Conservation (phyloP, 2,888 invertebrate genomes). For the Dromius quadrimaculatus region DNA sequence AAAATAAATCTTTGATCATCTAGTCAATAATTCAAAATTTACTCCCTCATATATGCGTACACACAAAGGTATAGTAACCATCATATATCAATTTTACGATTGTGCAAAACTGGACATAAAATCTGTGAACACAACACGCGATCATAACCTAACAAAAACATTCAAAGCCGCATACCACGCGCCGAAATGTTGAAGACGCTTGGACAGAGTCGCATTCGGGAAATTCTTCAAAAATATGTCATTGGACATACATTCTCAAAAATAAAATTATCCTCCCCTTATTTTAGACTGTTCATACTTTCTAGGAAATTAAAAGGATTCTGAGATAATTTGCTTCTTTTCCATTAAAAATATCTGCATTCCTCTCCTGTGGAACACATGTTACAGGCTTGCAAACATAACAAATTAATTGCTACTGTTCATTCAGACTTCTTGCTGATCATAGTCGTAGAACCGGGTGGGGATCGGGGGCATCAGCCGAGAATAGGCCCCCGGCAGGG, state of each 20-base stretch:
- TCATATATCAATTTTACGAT: constrained; percentile 32
- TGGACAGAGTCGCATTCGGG: too few species aligned
- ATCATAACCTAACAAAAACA: constrained; percentile 22
- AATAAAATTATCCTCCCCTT: too few species aligned
- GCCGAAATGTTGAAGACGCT: too few species aligned
- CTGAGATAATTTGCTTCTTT: too few species aligned
- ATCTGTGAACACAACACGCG: constrained; percentile 30
- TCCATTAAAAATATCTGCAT: too few species aligned
- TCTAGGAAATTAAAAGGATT: too few species aligned
- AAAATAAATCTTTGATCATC: constrained; percentile 31
- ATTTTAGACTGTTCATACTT: too few species aligned
- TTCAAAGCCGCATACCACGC: constrained; percentile 9
- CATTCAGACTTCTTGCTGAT: not conserved
- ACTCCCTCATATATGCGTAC: constrained; percentile 10
- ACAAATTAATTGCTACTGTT: constrained; percentile 29
- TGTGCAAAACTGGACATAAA: constrained; percentile 33
- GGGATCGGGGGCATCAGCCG: not conserved
- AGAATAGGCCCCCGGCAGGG: not conserved
- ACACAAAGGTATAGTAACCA: constrained; percentile 19
- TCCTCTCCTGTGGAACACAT: not conserved
- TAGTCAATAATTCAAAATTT: constrained; percentile 19
- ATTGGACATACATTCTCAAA: too few species aligned
- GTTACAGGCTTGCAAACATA: constrained; percentile 1
- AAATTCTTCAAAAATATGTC: too few species aligned
- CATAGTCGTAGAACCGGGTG: not conserved